Base-by-base conservation (phyloP, 2,797 vertebrate species). In the Phoebastria nigripes region DNA sequence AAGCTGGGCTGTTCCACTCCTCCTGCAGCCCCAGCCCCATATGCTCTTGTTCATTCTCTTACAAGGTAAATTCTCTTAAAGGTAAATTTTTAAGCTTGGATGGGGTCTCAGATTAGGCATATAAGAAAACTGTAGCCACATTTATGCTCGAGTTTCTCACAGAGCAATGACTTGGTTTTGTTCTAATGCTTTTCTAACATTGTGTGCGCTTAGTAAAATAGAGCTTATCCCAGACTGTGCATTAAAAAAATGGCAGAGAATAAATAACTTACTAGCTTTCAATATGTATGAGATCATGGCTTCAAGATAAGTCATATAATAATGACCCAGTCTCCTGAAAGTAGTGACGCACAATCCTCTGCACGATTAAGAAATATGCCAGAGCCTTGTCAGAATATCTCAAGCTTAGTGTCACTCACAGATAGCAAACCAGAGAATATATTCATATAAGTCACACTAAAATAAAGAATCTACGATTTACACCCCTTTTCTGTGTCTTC, bases 281-380 rank as follows among this genome's bases (percentile, higher is more conserved):
- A 90, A n/a, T 88, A 88, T 49, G 25, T 82, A 82, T 90, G 91
- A 94, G 86, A 94, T 90, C 88, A 92, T 26, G 59, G 41, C 55
- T 93, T 94, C 78, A 77, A 89, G 85, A 69, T 89, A 93, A 87
- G 70, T 65, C 77, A 87, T 56, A 58, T 82, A 91, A 91, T 76
- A 80, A 90, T 54, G 73, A 80, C 35, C 4, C 28, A 62, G 41
- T 49, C 71, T 89, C 61, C 56, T 89, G 61, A 72, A 95, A 91
- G 65, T 12, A 74, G 15, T 92, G 78, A 96, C 8, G 5, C 80
- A 96, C 61, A 92, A 58, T 51, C 19, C 29, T 71, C 67, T 26
- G 12, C 56, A 44, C 17, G 22, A 11, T 54, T 80, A 91, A 92
- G 74, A 92, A 77, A 93, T 82, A 82, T 41, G 41, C 46, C 71